Base-by-base conservation (phyloP, 1,140 invertebrate species). In the Aphis craccivora region DNA sequence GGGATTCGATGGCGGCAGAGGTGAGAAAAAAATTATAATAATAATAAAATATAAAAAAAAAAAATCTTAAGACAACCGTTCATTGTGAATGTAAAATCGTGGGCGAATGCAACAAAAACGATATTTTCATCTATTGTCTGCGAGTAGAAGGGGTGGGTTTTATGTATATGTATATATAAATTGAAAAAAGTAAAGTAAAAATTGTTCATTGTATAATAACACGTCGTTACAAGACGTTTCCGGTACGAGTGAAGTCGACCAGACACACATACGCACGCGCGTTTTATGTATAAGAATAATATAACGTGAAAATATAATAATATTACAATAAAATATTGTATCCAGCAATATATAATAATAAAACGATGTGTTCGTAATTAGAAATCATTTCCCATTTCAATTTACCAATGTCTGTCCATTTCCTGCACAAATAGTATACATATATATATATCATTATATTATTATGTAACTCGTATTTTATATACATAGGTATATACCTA, bases 381-480 rank as follows among this genome's bases (percentile, higher is more conserved):
- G 91, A 93, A 93, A 93, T 93, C 91, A 86, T 93, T 93, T 93
- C 91, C 91, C 91, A 93, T 93, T 93, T 93, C 91, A 93, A 93
- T 93, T 92, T 93, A 93, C 91, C 91, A 86, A 93, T 93, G 91
- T 93, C 91, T 93, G 91, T 93, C 81, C 91, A 23, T 93, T 93
- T 93, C 91, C 91, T 93, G 91, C n/a, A 40, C 48, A 55, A 55
- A 89, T 30, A 89, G 22, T 55, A 37, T 14, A 43, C n/a, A n/a
- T 30, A n/a, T 18, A 22, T 53, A 22, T 67, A 76, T 76, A 18
- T 14, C 60, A n/a, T 67, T 60, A 60, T 60, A 60, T 60, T 60
- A 60, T 60, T 60, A 30, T 60, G 30, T 60, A 60, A 60, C 25
- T 25, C 55, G 11, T 60, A 30, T 55, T 30, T 30, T 60, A 60